A percentile compares a stretch with the other conserved stretches of the same genome.
phyloP scores from a whole-genome alignment of 2,113 vertebrate genomes.

The Toxotes chatareus region DNA sequence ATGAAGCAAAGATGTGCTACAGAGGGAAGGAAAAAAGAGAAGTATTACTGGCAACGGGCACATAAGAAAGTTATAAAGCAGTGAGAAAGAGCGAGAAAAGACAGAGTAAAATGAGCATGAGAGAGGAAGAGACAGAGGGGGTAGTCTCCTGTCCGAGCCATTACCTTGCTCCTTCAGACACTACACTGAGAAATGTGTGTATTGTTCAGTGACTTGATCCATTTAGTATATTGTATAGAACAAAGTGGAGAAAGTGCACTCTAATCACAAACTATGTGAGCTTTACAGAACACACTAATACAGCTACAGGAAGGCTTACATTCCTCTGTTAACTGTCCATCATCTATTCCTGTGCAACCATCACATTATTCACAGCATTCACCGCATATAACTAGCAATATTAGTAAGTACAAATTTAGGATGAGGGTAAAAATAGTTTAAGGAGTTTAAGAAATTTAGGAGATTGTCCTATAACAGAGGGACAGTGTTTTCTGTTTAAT shows the following conservation, averaged over 20 bases:
- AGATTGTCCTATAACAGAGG: constrained; percentile 36
- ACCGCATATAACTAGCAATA: constrained; percentile 7
- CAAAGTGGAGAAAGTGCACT: constrained; percentile 38
- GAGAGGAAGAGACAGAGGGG: constrained; percentile 39
- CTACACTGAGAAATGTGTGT: constrained; percentile 45
- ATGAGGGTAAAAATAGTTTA: constrained; percentile 32
- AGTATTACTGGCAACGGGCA: constrained; percentile 65
- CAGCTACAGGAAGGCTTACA: constrained; percentile 29
- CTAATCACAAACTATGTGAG: constrained; percentile 47
- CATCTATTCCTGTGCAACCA: constrained; percentile 18
- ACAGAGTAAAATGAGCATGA: constrained; percentile 17
- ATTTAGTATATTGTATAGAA: constrained; percentile 43
- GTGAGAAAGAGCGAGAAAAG: constrained; percentile 40
- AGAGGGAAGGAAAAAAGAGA: constrained; percentile 64
- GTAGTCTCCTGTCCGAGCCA: constrained; percentile 45
- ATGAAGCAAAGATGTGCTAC: constrained; percentile 57
- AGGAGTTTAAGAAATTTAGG: constrained; percentile 26
- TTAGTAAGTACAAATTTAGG: constrained; percentile 18
- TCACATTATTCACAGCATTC: constrained; percentile 21
- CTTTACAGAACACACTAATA: constrained; percentile 39
- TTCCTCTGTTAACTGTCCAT: constrained; percentile 38
- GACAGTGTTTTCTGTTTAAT: constrained; percentile 32
- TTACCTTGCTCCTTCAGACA: constrained; percentile 54
- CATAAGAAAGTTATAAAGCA: constrained; percentile 71
- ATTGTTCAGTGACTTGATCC: constrained; percentile 58